These are phyloP conservation scores for Tokudaia muenninki DNA, from an alignment of 2,797 vertebrate species.

Conservation along the genomic window DNA sequence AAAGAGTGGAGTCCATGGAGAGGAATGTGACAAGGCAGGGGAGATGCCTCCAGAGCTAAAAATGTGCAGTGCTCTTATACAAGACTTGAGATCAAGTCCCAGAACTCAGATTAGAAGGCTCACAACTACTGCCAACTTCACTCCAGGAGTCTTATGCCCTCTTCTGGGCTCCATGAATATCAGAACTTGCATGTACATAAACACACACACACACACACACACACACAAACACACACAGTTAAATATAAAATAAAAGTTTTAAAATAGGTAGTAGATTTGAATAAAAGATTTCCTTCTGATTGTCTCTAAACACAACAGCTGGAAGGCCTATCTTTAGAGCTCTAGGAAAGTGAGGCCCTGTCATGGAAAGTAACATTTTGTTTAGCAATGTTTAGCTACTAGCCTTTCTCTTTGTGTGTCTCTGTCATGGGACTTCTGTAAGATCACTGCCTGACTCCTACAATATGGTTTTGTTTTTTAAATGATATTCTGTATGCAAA, in stretches of 20 bases:
- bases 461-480: background rate
- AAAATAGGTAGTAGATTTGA: background rate
- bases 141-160: background rate
- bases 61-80: background rate
- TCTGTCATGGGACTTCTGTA: background rate
- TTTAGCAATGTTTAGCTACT: background rate
- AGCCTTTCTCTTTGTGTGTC: background rate
- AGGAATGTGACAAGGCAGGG: background rate
- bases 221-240: background rate
- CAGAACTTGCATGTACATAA: background rate
- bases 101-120: background rate
- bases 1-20: background rate
- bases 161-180: background rate
- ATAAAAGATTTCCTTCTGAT: background rate
- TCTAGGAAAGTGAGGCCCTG: background rate
- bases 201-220: background rate
- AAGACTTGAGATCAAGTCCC: background rate
- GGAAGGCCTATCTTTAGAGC: background rate
- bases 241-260: background rate
- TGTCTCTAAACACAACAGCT: slow-evolving; percentile 16
- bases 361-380: rapidly evolving
- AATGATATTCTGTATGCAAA: slow-evolving; percentile 43
- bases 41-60: background rate
- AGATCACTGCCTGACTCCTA: background rate
- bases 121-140: background rate